These are phyloP conservation scores for Austrolebias charrua DNA, from an alignment of 2,797 vertebrate species.

Conservation along the genomic window DNA sequence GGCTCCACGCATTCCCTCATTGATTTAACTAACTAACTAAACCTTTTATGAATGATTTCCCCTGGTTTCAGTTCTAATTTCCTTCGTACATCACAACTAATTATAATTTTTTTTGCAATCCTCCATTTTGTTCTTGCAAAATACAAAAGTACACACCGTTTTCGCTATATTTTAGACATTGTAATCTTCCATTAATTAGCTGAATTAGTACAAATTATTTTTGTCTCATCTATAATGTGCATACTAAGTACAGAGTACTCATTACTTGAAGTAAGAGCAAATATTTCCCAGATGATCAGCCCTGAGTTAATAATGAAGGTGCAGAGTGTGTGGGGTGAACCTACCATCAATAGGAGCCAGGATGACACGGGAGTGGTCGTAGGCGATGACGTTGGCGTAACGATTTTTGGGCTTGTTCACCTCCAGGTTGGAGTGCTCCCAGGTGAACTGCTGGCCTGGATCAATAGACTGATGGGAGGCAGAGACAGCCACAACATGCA, in stretches of 20 bases:
- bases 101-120: neutral
- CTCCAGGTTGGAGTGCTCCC: constrained; percentile 98
- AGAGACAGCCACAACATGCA: constrained; percentile 42
- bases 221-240: neutral
- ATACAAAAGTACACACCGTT: neutral
- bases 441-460: constrained; percentile 98
- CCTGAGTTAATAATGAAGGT: constrained; percentile 20
- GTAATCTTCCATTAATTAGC: no score
- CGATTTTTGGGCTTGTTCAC: constrained; percentile 99
- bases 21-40: constrained; percentile 3
- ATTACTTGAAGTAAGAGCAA: constrained; percentile 11
- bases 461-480: constrained; percentile 89
- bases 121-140: neutral
- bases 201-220: neutral
- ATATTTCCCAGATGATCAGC: constrained; percentile 27
- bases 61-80: no score
- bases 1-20: constrained; percentile 18
- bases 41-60: no score
- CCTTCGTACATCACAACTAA: constrained; percentile 1
- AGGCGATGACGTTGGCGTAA: constrained; percentile 97
- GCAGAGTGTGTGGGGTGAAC: constrained; percentile 20
- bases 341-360: constrained; percentile 94
- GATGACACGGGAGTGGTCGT: constrained; percentile 96
- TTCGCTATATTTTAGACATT: no score
- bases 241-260: neutral